phyloP scores from a whole-genome alignment of 1,140 invertebrate species.

The Araneus ventricosus region DNA sequence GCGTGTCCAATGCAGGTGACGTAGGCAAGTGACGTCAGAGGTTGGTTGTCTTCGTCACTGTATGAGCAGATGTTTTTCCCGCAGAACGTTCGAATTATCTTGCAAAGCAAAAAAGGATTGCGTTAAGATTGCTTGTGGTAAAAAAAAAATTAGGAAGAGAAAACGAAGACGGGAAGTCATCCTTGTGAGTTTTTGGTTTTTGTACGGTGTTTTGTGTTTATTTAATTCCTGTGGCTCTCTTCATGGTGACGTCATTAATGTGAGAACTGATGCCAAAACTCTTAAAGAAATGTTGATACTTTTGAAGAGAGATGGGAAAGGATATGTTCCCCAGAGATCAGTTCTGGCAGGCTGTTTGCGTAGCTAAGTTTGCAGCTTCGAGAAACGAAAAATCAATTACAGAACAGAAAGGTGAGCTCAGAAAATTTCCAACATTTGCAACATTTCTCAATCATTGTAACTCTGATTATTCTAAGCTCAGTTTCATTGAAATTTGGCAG shows the following conservation, averaged over 20 bases:
- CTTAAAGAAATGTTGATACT: not conserved
- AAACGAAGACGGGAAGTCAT: not conserved
- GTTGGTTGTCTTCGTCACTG: not conserved
- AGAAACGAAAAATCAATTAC: no score
- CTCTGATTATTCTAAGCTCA: no score
- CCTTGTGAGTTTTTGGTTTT: not conserved
- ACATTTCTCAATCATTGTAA: no score
- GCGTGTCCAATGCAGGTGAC: not conserved
- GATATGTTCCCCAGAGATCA: no score
- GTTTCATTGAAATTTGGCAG: no score
- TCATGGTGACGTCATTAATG: not conserved
- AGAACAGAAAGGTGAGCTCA: no score
- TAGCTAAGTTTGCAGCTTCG: no score
- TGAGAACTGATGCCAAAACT: not conserved
- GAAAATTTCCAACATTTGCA: no score
- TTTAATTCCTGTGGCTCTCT: not conserved
- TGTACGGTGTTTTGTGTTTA: not conserved
- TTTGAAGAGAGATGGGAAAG: not conserved
- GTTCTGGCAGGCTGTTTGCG: no score
- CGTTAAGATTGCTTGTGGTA: not conserved
- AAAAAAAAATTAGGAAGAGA: not conserved
- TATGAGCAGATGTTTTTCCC: not conserved
- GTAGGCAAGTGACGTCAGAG: not conserved
- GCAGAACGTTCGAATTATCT: not conserved
- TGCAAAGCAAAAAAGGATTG: not conserved